Evolutionary conservation across 1,140 invertebrate species (phyloP).

Genomic region (Adelges cooleyi): DNA sequence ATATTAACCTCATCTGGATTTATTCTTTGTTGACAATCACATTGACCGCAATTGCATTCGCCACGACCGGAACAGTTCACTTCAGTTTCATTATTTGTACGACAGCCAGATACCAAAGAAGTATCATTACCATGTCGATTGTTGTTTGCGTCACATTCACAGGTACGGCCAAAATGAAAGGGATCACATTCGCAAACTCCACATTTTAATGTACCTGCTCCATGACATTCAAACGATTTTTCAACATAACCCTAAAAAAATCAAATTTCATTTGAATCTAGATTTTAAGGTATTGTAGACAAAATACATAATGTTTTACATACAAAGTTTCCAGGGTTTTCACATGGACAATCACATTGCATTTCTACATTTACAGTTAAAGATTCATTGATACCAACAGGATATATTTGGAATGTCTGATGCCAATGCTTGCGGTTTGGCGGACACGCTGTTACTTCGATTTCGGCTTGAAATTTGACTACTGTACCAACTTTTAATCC

Average conservation of each 20-base stretch:
- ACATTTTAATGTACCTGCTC: constrained; percentile 61
- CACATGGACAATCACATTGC: constrained; percentile 30
- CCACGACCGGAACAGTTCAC: constrained; percentile 64
- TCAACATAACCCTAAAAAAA: constrained; percentile 38
- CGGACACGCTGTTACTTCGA: constrained; percentile 61
- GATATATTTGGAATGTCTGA: constrained; percentile 76
- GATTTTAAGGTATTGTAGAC: background rate
- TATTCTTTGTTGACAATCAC: constrained; percentile 52
- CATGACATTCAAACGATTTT: constrained; percentile 49
- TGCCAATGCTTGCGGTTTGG: constrained; percentile 62
- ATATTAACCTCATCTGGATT: constrained; percentile 46
- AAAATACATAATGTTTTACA: background rate
- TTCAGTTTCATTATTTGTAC: constrained; percentile 55
- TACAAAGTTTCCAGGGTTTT: constrained; percentile 24
- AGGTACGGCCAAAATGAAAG: constrained; percentile 66
- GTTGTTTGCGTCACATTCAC: constrained; percentile 63
- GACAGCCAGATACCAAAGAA: constrained; percentile 51
- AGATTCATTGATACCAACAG: constrained; percentile 81
- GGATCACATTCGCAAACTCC: constrained; percentile 77
- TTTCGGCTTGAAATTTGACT: constrained; percentile 45
- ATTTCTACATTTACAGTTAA: constrained; percentile 58
- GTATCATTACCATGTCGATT: constrained; percentile 39
- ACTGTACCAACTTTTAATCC: constrained; percentile 48
- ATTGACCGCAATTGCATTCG: constrained; percentile 67
- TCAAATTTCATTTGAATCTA: background rate